A percentile compares a stretch with the other conserved stretches of the same genome.
Evolutionary conservation across 2,888 invertebrate species (phyloP).

Genomic region (Uropetala carovei): DNA sequence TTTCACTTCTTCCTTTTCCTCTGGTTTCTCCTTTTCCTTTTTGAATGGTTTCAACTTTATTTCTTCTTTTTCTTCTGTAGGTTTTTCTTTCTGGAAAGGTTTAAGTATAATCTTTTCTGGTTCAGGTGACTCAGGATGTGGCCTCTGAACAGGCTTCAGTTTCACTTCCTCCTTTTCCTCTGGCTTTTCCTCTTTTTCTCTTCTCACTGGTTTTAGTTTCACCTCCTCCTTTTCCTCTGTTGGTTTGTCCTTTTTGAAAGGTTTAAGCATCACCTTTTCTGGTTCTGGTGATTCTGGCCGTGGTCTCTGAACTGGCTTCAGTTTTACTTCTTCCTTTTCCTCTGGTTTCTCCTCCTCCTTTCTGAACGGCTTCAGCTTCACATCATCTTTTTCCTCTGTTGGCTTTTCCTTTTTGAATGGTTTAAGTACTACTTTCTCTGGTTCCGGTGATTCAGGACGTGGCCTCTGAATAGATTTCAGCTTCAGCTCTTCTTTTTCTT

Average conservation of each 20-base stretch:
- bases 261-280: conserved; percentile 73
- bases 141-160: conserved; percentile 68
- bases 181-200: conserved; percentile 18
- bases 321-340: conserved; percentile 28
- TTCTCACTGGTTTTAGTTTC: conserved; percentile 34
- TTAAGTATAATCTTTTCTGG: conserved; percentile 69
- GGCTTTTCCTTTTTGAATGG: conserved; percentile 66
- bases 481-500: conserved; percentile 70
- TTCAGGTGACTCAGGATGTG: conserved; percentile 28
- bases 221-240: conserved; percentile 67
- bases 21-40: conserved; percentile 70
- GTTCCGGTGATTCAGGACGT: conserved; percentile 69
- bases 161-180: conserved; percentile 68
- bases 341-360: conserved; percentile 62
- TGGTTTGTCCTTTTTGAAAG: conserved; percentile 73
- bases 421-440: conserved; percentile 64
- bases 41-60: conserved; percentile 67
- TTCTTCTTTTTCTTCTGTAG: conserved; percentile 71
- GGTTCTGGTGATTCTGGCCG: conserved; percentile 69
- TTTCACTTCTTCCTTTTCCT: conserved; percentile 67
- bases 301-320: not conserved
- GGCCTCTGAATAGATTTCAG: conserved; percentile 69
- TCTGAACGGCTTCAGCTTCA: conserved; percentile 34
- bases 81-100: conserved; percentile 72
- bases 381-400: conserved; percentile 68